phyloP scores from a whole-genome alignment of 2,113 vertebrate species.

The Mirounga angustirostris region DNA sequence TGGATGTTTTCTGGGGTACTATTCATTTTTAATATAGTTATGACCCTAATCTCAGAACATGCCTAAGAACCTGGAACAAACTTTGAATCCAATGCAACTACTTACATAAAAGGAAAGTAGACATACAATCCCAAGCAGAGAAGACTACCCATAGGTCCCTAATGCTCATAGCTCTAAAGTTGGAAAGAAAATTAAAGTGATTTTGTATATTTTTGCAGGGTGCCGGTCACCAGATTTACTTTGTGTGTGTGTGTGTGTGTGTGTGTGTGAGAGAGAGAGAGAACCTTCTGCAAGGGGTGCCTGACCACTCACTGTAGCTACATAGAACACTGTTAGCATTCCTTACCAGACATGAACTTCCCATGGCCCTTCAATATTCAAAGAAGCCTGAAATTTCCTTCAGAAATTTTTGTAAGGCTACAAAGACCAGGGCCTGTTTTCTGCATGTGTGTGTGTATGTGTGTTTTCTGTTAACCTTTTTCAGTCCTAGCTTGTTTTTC shows the following conservation, averaged over 20 bases:
- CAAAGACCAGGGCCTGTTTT: neutral
- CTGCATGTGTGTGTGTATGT: neutral
- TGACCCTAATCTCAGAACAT: neutral
- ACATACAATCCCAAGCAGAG: neutral
- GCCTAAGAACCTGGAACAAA: neutral
- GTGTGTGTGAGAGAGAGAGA: neutral
- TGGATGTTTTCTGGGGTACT: neutral
- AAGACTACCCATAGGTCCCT: neutral
- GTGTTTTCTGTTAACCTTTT: neutral
- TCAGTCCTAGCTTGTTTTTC: neutral
- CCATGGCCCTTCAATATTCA: neutral
- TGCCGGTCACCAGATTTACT: neutral
- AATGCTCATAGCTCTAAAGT: neutral
- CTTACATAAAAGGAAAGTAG: neutral
- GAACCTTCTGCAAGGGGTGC: neutral
- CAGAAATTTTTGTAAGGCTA: neutral
- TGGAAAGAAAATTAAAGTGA: slow-evolving; percentile 7
- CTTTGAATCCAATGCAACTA: neutral
- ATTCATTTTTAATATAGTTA: neutral
- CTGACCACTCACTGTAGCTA: neutral
- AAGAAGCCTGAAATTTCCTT: neutral
- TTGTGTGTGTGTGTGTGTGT: neutral
- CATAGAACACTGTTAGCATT: neutral
- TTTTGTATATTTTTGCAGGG: neutral
- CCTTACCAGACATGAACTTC: neutral